phyloP scores from a whole-genome alignment of 1,140 invertebrate genomes.

The Hyles euphorbiae region DNA sequence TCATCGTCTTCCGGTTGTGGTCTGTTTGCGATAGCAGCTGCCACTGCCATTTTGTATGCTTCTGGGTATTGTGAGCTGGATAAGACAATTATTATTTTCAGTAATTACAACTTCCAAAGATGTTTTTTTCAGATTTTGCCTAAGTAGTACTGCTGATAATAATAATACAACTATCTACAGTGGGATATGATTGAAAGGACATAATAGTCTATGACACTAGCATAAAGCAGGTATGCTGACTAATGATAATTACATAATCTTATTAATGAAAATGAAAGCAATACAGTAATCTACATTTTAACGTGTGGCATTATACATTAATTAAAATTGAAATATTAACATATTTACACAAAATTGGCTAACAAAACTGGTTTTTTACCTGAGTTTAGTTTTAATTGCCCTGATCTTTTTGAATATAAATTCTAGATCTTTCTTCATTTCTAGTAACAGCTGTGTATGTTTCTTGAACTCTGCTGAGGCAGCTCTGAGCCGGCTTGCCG shows the following conservation, averaged over 20 bases:
- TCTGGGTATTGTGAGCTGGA: slow-evolving; percentile 87
- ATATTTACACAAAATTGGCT: no score
- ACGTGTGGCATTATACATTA: no score
- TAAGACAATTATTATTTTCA: slow-evolving; percentile 10
- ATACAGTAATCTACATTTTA: no score
- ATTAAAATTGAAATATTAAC: no score
- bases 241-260: no score
- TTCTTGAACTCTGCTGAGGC: slow-evolving; percentile 92
- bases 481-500: slow-evolving; percentile 85
- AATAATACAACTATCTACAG: no score
- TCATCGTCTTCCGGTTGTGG: slow-evolving; percentile 70
- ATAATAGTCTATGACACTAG: no score
- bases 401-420: slow-evolving; percentile 84
- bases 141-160: no score
- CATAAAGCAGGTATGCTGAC: no score
- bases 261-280: no score
- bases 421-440: slow-evolving; percentile 83
- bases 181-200: no score
- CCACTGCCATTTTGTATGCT: slow-evolving; percentile 83
- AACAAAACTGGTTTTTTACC: slow-evolving; percentile 31
- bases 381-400: slow-evolving; percentile 87
- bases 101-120: not conserved
- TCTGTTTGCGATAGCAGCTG: slow-evolving; percentile 77
- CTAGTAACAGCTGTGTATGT: slow-evolving; percentile 86
- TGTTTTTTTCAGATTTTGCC: no score